phyloP scores from a whole-genome alignment of 2,113 vertebrate species.

The Cochlearius cochlearius region DNA sequence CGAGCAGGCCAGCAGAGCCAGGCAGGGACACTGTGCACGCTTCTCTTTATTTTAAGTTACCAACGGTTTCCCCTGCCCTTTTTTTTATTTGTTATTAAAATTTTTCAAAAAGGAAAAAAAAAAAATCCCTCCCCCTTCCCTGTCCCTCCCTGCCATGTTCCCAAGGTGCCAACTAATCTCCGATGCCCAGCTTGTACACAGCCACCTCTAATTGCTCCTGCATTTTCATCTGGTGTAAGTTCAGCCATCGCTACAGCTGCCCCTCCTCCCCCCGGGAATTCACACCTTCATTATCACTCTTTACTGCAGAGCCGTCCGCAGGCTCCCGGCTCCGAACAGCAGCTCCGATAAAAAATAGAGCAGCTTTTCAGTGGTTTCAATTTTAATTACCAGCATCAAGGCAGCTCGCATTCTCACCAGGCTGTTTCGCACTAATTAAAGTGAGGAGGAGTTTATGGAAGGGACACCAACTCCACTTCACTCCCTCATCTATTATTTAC shows the following conservation, averaged over 20 bases:
- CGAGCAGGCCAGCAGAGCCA: neutral
- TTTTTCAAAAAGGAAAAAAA: conserved; percentile 18
- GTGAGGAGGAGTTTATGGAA: conserved; percentile 89
- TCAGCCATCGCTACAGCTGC: conserved; percentile 87
- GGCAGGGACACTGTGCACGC: neutral
- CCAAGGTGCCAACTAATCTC: conserved; percentile 89
- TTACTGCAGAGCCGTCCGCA: conserved; percentile 91
- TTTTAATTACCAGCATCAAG: conserved; percentile 93
- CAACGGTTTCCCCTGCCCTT: conserved; percentile 2
- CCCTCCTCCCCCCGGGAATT: conserved; percentile 86
- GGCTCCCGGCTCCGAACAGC: conserved; percentile 88
- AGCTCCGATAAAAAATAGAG: conserved; percentile 93
- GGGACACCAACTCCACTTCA: conserved; percentile 80
- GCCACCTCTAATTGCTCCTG: conserved; percentile 89
- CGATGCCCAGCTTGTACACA: conserved; percentile 83
- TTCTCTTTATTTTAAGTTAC: conserved; percentile 35
- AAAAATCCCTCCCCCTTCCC: neutral
- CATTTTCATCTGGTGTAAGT: conserved; percentile 88
- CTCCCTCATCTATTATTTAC: conserved; percentile 93
- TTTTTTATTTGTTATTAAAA: conserved; percentile 5
- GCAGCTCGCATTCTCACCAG: conserved; percentile 87
- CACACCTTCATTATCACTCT: conserved; percentile 98
- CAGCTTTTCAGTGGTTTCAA: conserved; percentile 85
- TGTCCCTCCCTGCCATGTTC: conserved; percentile 77
- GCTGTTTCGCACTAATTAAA: conserved; percentile 94